phyloP scores from a whole-genome alignment of 2,797 vertebrate genomes.

The Vultur gryphus region DNA sequence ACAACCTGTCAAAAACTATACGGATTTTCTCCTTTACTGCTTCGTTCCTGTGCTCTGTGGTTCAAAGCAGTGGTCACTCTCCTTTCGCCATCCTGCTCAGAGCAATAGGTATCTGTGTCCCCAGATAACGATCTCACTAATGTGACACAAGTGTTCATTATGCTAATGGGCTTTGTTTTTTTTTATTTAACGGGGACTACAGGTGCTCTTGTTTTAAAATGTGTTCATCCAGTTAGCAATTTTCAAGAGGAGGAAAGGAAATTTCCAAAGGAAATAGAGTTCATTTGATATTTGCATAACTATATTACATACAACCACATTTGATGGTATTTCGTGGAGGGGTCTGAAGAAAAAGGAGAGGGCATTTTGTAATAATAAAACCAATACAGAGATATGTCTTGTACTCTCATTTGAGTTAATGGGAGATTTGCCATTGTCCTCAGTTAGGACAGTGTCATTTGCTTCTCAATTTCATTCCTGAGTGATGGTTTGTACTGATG shows the following conservation, averaged over 20 bases:
- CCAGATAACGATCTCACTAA: neutral
- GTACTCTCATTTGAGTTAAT: constrained; percentile 14
- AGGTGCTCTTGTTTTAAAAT: neutral
- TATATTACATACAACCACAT: neutral
- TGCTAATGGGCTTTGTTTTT: neutral
- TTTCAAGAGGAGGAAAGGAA: constrained; percentile 14
- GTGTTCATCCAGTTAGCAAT: neutral
- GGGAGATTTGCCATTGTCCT: constrained; percentile 30
- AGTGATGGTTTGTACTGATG: constrained; percentile 54
- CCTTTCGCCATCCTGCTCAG: neutral
- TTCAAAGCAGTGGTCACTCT: neutral
- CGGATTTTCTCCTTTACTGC: neutral
- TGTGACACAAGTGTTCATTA: neutral
- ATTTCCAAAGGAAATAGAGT: constrained; percentile 3
- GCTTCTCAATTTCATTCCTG: constrained; percentile 56
- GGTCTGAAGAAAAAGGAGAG: neutral
- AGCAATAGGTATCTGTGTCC: neutral
- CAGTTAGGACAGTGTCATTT: constrained; percentile 43
- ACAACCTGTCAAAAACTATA: neutral
- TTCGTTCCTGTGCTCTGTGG: neutral
- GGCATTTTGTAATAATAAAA: neutral
- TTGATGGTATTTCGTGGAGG: neutral
- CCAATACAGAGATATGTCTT: neutral
- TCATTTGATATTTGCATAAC: constrained; percentile 26
- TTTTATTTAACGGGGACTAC: neutral